Conservation (phyloP, 2,888 invertebrate species). For the Meandrusa payeni region DNA sequence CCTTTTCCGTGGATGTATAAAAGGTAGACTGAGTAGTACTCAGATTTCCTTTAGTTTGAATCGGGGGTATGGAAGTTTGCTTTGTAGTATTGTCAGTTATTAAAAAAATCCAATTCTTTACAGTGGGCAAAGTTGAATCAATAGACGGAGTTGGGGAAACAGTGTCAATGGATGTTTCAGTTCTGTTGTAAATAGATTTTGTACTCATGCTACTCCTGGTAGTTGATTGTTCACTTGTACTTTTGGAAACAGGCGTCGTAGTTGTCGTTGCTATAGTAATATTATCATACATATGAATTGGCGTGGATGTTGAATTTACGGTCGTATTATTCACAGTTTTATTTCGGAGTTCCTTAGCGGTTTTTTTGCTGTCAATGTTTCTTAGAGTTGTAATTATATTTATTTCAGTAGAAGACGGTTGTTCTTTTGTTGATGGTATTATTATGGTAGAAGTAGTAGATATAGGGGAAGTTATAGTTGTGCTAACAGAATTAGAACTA, state of each 20-base stretch:
- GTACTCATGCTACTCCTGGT: slow-evolving; percentile 18
- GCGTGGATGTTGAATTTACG: slow-evolving; percentile 28
- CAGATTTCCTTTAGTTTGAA: slow-evolving; percentile 9
- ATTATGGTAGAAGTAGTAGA: slow-evolving; percentile 24
- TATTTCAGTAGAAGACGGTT: slow-evolving; percentile 2
- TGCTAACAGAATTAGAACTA: slow-evolving; percentile 18
- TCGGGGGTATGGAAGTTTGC: slow-evolving; percentile 11
- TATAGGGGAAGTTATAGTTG: slow-evolving; percentile 26
- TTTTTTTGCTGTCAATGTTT: not conserved
- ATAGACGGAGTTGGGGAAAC: slow-evolving; percentile 29
- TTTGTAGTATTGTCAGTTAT: slow-evolving; percentile 24
- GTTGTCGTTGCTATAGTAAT: slow-evolving; percentile 19
- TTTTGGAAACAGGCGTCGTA: not conserved
- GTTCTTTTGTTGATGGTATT: slow-evolving; percentile 24
- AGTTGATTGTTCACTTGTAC: slow-evolving; percentile 29
- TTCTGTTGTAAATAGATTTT: slow-evolving; percentile 39
- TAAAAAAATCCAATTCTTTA: slow-evolving; percentile 25
- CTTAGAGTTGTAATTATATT: not conserved
- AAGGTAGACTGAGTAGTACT: slow-evolving; percentile 18
- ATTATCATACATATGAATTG: slow-evolving; percentile 23
- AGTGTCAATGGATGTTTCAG: slow-evolving; percentile 37
- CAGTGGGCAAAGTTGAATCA: slow-evolving; percentile 27
- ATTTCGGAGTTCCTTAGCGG: not conserved
- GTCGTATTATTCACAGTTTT: slow-evolving; percentile 21
- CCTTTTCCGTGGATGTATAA: slow-evolving; percentile 31